These are phyloP conservation scores for Mungos mungo DNA, from an alignment of 2,113 vertebrate species.

Conservation along the genomic window DNA sequence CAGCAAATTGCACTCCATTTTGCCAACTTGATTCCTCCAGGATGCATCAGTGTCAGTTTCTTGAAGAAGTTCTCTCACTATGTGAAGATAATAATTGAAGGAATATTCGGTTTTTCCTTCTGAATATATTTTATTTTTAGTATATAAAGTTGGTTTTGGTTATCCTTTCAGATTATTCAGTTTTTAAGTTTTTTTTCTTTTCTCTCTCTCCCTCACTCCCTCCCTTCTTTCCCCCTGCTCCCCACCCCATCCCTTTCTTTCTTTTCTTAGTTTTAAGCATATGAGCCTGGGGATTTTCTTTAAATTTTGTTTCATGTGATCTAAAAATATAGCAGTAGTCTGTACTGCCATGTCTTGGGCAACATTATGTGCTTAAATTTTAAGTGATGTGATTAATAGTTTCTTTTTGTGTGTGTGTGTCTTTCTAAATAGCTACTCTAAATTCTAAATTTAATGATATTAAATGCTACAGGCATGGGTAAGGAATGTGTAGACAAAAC, in stretches of 20 bases:
- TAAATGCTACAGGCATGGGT: not conserved
- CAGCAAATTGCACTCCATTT: not conserved
- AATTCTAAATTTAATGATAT: not conserved
- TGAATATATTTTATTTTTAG: constrained; percentile 18
- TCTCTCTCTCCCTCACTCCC: not conserved
- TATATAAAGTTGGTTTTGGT: not conserved
- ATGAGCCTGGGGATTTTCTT: not conserved
- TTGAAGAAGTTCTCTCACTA: not conserved
- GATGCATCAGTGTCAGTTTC: not conserved
- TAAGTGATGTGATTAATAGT: not conserved
- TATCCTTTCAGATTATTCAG: not conserved
- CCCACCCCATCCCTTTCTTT: no score
- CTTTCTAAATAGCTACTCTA: constrained; percentile 16
- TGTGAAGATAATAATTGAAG: not conserved
- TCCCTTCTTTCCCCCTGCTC: not conserved
- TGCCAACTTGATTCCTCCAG: constrained; percentile 14
- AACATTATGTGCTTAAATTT: not conserved
- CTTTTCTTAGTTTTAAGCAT: not conserved
- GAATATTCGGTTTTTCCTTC: not conserved
- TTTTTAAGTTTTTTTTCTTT: not conserved
- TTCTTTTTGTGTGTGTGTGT: not conserved
- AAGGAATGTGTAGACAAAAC: not conserved
- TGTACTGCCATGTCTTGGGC: not conserved
- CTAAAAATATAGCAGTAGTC: not conserved
- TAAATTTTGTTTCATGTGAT: not conserved